These are phyloP conservation scores for Noctua comes DNA, from an alignment of 2,888 invertebrate genomes.

Conservation along the genomic window DNA sequence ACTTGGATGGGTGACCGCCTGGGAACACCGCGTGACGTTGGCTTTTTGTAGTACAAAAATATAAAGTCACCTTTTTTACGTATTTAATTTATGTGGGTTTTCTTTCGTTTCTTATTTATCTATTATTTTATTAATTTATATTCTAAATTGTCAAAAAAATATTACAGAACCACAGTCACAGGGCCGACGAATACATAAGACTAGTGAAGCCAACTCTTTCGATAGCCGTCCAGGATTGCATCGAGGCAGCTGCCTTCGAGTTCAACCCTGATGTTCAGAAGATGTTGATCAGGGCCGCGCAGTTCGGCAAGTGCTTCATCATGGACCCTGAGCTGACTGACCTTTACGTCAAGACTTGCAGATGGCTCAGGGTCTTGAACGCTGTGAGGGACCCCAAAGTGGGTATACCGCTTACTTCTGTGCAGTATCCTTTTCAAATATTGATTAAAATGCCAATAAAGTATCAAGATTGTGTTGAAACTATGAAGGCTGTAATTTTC, in stretches of 20 bases:
- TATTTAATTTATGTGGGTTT: neutral
- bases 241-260: constrained; percentile 98
- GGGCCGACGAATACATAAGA: constrained; percentile 98
- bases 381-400: constrained; percentile 95
- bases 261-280: constrained; percentile 96
- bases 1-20: constrained; percentile 85
- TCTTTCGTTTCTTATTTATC: neutral
- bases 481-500: neutral
- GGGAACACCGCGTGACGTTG: constrained; percentile 81
- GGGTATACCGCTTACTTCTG: constrained; percentile 97
- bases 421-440: constrained; percentile 94
- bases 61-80: neutral
- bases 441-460: neutral
- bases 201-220: constrained; percentile 95
- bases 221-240: constrained; percentile 96
- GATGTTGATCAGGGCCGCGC: constrained; percentile 96
- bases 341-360: constrained; percentile 96
- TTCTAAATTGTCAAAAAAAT: neutral
- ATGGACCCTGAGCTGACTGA: constrained; percentile 93
- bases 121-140: neutral
- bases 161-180: constrained; percentile 94
- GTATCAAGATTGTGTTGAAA: neutral
- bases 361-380: constrained; percentile 97
- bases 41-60: constrained; percentile 57
- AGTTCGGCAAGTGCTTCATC: constrained; percentile 98